Conservation (phyloP, 2,797 vertebrate species). For the Ctenosaura bakeri region DNA sequence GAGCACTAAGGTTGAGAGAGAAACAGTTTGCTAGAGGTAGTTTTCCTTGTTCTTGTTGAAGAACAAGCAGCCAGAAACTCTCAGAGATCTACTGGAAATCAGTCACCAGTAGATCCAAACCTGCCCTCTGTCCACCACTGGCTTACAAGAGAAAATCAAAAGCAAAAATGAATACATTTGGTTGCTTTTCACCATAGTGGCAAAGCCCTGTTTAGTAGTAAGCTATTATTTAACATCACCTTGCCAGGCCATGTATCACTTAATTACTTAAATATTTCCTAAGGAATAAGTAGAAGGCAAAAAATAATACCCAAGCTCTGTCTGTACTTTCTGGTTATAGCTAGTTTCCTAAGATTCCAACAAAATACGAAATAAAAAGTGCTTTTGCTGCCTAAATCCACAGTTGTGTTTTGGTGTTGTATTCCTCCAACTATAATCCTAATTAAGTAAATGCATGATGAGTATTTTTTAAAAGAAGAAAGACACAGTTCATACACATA, state of each 20-base stretch:
- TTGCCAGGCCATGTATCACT: neutral
- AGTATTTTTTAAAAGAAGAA: neutral
- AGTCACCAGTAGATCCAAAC: neutral
- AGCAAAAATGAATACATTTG: neutral
- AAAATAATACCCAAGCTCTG: neutral
- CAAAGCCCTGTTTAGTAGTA: neutral
- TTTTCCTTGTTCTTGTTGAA: neutral
- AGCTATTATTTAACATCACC: neutral
- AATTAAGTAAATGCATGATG: neutral
- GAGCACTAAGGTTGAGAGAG: neutral
- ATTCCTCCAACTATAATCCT: neutral
- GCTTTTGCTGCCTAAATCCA: neutral
- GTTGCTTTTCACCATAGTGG: neutral
- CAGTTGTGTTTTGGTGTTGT: neutral
- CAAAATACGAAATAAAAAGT: neutral
- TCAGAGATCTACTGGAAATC: neutral
- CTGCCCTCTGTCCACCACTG: neutral
- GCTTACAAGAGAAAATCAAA: constrained; percentile 11
- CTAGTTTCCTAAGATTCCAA: neutral
- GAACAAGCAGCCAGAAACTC: neutral
- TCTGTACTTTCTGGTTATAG: neutral
- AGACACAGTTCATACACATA: neutral
- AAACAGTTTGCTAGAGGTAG: neutral
- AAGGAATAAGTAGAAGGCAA: neutral
- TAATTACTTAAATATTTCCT: neutral